Evolutionary conservation across 2,797 vertebrate species (phyloP).

Genomic region (Galaxias olidus): DNA sequence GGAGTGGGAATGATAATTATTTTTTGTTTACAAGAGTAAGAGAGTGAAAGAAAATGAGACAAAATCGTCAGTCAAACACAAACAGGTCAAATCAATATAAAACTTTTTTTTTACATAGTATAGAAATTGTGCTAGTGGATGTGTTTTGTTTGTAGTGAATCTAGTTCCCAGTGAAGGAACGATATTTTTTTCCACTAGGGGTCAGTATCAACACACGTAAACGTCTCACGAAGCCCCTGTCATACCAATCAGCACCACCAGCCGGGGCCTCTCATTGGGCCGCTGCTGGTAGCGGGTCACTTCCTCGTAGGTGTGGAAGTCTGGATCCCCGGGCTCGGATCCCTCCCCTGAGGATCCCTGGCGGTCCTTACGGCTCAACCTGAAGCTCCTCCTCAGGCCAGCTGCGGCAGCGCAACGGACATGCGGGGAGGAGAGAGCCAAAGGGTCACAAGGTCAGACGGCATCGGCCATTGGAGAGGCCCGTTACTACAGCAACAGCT

Average conservation of each 20-base stretch:
- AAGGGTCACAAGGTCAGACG: slow-evolving; percentile 17
- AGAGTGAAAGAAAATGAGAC: not conserved
- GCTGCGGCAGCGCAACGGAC: slow-evolving; percentile 65
- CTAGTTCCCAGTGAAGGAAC: too few relatives aligned
- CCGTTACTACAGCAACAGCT: not conserved
- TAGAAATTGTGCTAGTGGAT: not conserved
- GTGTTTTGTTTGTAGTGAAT: slow-evolving; percentile 8
- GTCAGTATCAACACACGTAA: slow-evolving; percentile 26
- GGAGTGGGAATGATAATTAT: not conserved
- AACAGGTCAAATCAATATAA: too few relatives aligned
- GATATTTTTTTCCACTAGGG: slow-evolving; percentile 40
- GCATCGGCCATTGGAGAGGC: not conserved
- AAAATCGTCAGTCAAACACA: too few relatives aligned
- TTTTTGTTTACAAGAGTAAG: not conserved
- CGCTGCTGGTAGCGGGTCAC: slow-evolving; percentile 90
- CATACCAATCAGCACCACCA: slow-evolving; percentile 94
- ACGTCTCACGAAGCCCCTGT: not conserved
- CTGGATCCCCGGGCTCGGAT: slow-evolving; percentile 66
- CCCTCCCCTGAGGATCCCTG: slow-evolving; percentile 74
- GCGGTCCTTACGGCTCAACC: slow-evolving; percentile 88
- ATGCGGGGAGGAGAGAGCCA: not conserved
- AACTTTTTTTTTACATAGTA: too few relatives aligned
- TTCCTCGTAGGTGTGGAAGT: slow-evolving; percentile 90
- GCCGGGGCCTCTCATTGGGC: slow-evolving; percentile 82
- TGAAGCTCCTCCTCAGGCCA: slow-evolving; percentile 91